A percentile compares a stretch with the other conserved stretches of the same genome.
Evolutionary conservation across 1,140 invertebrate genomes (phyloP).

Genomic region (Panagrolaimus sp.): DNA sequence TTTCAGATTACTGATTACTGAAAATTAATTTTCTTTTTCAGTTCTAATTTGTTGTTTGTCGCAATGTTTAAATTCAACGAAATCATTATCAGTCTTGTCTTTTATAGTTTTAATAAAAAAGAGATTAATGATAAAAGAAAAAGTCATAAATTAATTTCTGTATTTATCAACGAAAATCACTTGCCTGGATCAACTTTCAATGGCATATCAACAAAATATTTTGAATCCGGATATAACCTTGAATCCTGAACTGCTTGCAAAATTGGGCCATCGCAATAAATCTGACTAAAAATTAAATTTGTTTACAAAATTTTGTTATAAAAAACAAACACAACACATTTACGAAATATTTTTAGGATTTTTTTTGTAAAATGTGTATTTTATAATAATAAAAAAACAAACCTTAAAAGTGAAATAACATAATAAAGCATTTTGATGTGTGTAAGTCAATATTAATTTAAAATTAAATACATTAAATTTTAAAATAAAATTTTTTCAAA

Average conservation of each 20-base stretch:
- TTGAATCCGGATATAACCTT: constrained; percentile 73
- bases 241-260: constrained; percentile 73
- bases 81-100: constrained; percentile 15
- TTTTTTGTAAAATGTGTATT: too few species aligned
- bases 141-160: constrained; percentile 22
- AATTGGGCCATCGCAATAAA: constrained; percentile 75
- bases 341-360: too few species aligned
- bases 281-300: constrained; percentile 59
- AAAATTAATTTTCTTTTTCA: neutral
- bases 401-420: too few species aligned
- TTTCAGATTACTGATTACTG: neutral
- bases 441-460: too few species aligned
- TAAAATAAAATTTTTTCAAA: too few species aligned
- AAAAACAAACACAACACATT: neutral
- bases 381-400: too few species aligned
- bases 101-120: neutral
- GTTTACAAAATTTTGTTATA: neutral
- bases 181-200: constrained; percentile 63
- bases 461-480: too few species aligned
- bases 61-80: too few species aligned
- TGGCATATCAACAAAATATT: constrained; percentile 82
- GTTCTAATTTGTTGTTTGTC: too few species aligned
- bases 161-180: constrained; percentile 21
- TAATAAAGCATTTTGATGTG: too few species aligned
- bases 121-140: neutral